Percentiles rank a stretch among this genome's conserved stretches.
phyloP scores from a whole-genome alignment of 2,888 invertebrate genomes.

The Papilio gigon region DNA sequence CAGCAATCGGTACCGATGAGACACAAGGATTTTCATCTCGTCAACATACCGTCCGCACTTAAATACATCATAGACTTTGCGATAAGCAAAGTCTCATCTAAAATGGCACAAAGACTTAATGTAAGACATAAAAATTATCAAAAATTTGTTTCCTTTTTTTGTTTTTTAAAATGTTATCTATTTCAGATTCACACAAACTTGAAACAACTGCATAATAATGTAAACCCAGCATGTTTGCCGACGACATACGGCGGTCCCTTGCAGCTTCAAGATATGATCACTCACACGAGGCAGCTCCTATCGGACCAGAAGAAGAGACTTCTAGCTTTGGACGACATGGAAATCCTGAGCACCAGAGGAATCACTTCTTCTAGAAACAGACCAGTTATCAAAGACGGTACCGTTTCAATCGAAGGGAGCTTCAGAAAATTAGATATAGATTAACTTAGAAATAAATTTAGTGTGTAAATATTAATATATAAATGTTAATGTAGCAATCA shows the following conservation, averaged over 20 bases:
- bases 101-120: slow-evolving; percentile 86
- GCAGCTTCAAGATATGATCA: slow-evolving; percentile 87
- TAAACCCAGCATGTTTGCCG: slow-evolving; percentile 86
- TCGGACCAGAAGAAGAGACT: slow-evolving; percentile 82
- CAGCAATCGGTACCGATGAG: slow-evolving; percentile 90
- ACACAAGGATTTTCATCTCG: slow-evolving; percentile 88
- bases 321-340: slow-evolving; percentile 84
- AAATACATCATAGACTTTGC: slow-evolving; percentile 90
- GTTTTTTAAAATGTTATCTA: background rate
- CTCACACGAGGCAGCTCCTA: slow-evolving; percentile 85
- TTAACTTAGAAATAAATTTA: slow-evolving; percentile 53
- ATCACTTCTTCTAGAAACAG: slow-evolving; percentile 63
- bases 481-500: no score
- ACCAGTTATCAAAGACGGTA: slow-evolving; percentile 55
- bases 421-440: slow-evolving; percentile 88
- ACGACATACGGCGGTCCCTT: slow-evolving; percentile 87
- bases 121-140: slow-evolving; percentile 63
- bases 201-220: slow-evolving; percentile 81
- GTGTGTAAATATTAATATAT: background rate
- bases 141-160: no score
- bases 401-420: slow-evolving; percentile 80
- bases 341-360: slow-evolving; percentile 84
- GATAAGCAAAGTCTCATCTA: slow-evolving; percentile 85
- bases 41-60: slow-evolving; percentile 87
- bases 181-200: slow-evolving; percentile 82